Evolutionary conservation across 1,140 invertebrate species (phyloP).

Genomic region (Drosophila asahinai): DNA sequence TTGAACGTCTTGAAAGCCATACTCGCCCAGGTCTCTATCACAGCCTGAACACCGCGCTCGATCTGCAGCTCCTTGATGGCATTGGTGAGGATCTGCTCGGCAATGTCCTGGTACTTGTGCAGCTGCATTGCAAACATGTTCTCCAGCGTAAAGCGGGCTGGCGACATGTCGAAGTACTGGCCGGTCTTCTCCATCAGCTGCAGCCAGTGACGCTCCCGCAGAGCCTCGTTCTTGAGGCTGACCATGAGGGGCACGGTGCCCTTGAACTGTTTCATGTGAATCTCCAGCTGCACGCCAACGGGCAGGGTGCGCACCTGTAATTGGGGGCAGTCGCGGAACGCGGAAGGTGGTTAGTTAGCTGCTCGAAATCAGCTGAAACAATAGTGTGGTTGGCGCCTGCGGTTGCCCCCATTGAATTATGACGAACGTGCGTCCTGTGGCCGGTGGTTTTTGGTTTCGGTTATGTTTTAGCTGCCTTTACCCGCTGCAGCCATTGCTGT

Average conservation of each 20-base stretch:
- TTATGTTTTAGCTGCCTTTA: slow-evolving; percentile 33
- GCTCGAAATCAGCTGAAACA: slow-evolving; percentile 77
- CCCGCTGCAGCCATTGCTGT: slow-evolving; percentile 19
- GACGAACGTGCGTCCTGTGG: slow-evolving; percentile 61
- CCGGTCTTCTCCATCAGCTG: slow-evolving; percentile 94
- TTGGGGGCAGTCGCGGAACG: not conserved
- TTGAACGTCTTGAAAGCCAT: slow-evolving; percentile 90
- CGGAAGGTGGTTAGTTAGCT: slow-evolving; percentile 59
- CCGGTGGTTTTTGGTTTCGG: slow-evolving; percentile 44
- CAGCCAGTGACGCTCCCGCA: slow-evolving; percentile 95
- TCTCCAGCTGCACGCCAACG: slow-evolving; percentile 89
- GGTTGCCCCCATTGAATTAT: slow-evolving; percentile 73
- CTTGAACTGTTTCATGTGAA: slow-evolving; percentile 95
- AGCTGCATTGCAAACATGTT: slow-evolving; percentile 97
- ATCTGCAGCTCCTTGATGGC: slow-evolving; percentile 95
- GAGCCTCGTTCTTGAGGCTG: slow-evolving; percentile 95
- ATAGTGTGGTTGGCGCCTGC: slow-evolving; percentile 65
- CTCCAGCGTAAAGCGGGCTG: slow-evolving; percentile 93
- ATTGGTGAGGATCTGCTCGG: slow-evolving; percentile 93
- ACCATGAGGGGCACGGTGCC: slow-evolving; percentile 94
- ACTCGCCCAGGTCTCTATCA: slow-evolving; percentile 90
- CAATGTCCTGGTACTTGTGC: slow-evolving; percentile 92
- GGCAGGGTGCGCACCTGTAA: slow-evolving; percentile 86
- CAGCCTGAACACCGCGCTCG: slow-evolving; percentile 93
- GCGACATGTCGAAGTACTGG: slow-evolving; percentile 93